Base-by-base conservation (phyloP, 1,140 invertebrate genomes). In the Drosophila simulans region DNA sequence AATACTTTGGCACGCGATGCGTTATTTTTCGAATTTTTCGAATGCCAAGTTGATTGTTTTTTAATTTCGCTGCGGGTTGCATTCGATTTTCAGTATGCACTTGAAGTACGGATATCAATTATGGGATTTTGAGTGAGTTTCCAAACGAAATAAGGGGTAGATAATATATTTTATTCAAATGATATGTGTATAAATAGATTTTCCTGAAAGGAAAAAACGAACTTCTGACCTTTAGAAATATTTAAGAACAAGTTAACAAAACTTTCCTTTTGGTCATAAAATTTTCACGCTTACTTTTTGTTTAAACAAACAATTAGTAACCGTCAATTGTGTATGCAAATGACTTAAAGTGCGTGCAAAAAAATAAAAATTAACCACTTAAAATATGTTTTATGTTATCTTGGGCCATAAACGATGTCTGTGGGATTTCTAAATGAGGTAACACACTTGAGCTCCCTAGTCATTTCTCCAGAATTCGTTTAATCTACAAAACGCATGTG, bases 401-500 rank as follows among this genome's bases (percentile, higher is more conserved):
- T 35, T 13, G 13, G 31, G 2, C 25, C 27, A 15, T 51, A 51
- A 51, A 51, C 2, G 13, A 2, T 20, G 31, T 20, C 49, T 35
- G 27, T 31, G 31, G 10, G 31, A 31, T 10, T 31, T 31, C 31
- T 31, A 31, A 31, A 31, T 31, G 31, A 31, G 8, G 31, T 31
- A 31, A 34, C 4, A 8, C 10, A 20, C 22, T 43, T 20, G 40
- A 56, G 22, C 43, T 17, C 43, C 7, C 15, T 46, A 31, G 22
- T 40, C 48, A 37, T 43, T 46, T 43, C 64, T 68, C 64, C 64
- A 43, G 31, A 52, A 65, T 65, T 63, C 49, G 60, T 68, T 56
- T 85, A 80, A 79, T 85, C 80, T 74, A 85, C 80, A 85, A 85
- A 85, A 77, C 81, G 77, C 73, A 81, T 85, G 73, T 58, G 81